Conservation (phyloP, 2,797 vertebrate species). For the Clarias pachynema region DNA sequence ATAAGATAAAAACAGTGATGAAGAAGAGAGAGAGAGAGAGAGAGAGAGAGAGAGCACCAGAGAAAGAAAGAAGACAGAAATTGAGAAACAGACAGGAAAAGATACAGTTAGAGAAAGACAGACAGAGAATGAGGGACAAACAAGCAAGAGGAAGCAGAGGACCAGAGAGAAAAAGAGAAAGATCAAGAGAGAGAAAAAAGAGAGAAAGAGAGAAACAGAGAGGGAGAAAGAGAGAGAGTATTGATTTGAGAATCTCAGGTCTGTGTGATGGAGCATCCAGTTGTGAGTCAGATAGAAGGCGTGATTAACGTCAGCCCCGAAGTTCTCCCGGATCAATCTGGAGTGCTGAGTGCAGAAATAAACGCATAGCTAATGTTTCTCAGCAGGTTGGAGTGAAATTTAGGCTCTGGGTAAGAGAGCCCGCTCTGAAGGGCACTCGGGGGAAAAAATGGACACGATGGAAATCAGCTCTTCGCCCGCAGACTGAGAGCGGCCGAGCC, state of each 20-base stretch:
- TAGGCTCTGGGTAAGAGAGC: conserved; percentile 17
- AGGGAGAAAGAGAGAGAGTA: conserved; percentile 29
- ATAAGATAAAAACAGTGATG: accelerated
- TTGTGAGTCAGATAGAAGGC: conserved; percentile 43
- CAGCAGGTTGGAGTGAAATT: conserved; percentile 12
- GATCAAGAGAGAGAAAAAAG: background rate
- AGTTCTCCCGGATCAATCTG: conserved; percentile 56
- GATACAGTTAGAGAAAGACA: background rate
- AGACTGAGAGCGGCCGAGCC: background rate
- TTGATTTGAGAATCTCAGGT: conserved; percentile 58
- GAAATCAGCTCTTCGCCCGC: background rate
- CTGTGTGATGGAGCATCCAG: conserved; percentile 34
- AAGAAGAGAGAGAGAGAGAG: too few species aligned
- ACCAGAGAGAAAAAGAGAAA: background rate
- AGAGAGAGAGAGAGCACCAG: background rate
- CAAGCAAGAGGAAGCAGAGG: background rate
- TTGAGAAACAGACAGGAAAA: background rate
- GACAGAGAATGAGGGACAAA: background rate
- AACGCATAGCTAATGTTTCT: conserved; percentile 45
- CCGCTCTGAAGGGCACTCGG: background rate
- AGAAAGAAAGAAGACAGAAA: background rate
- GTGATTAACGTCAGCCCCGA: conserved; percentile 57
- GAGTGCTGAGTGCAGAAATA: conserved; percentile 48
- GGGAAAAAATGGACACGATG: background rate
- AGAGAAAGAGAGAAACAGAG: background rate